Base-by-base conservation (phyloP, 2,797 vertebrate genomes). In the Podargus strigoides region DNA sequence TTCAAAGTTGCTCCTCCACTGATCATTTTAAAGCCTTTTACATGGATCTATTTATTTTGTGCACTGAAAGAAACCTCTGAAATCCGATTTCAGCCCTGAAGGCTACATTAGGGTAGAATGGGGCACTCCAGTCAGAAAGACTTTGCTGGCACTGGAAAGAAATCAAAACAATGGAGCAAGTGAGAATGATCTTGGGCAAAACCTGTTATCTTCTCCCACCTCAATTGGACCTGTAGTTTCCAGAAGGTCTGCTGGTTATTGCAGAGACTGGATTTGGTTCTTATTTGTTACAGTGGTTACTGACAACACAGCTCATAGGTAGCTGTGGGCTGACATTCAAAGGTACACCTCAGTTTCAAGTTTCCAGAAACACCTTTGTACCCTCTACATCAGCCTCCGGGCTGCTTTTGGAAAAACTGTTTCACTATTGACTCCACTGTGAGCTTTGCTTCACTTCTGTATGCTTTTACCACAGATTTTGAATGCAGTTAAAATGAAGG, bases 401-500 rank as follows among this genome's bases (percentile, higher is more conserved):
- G 14, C 21, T 75, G 10, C 0, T 49, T 85, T 56, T 22, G 23
- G 39, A 42, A 88, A 72, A 73, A 52, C 1, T 26, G 2, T 63
- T 81, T 85, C 0, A 0, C 24, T 93, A 7, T 62, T 62, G 67
- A 49, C 36, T 84, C 22, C 1, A 5, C 53, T 89, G 36, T 46
- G 20, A 6, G 50, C 34, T 88, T 69, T 41, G 18, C 15, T 90
- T 88, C 21, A 41, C 6, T 85, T 89, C 60, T 74, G 27, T 56
- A 15, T 69, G 36, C 23, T 81, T 82, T 76, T 89, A 27, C 49
- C 68, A 17, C 23, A 85, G 50, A 23, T 39, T 69, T 58, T 53
- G 14, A 68, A 82, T 34, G 41, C 18, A 82, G 63, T 73, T 85
- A 85, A 87, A 91, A 64, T 58, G 87, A 87, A 91, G 36, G 50